These are phyloP conservation scores for Diarsia mendica DNA, from an alignment of 2,888 invertebrate genomes.

Conservation along the genomic window DNA sequence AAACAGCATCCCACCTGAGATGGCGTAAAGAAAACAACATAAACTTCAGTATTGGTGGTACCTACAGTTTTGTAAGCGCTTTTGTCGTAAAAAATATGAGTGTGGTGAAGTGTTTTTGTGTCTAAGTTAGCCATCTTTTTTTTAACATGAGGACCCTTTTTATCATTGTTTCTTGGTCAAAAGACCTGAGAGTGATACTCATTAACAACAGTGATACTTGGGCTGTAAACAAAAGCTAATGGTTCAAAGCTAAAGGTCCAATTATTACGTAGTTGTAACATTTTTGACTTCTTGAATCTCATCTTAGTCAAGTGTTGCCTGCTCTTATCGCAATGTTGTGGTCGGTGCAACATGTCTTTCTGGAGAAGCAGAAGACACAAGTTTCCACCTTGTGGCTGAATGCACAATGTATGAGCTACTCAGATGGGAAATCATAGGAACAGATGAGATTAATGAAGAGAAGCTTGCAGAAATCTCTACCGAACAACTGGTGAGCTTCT, in stretches of 20 bases:
- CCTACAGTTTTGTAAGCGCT: conserved; percentile 12
- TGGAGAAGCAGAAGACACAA: no score
- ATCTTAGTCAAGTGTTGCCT: not conserved
- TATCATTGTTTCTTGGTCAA: not conserved
- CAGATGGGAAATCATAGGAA: no score
- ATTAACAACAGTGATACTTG: not conserved
- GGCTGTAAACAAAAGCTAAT: not conserved
- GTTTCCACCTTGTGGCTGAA: no score
- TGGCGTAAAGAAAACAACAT: conserved; percentile 39
- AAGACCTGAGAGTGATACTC: not conserved
- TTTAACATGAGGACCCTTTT: not conserved
- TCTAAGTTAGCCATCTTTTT: not conserved
- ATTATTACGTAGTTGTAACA: not conserved
- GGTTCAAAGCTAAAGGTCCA: not conserved
- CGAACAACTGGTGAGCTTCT: no score
- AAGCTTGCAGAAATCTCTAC: no score
- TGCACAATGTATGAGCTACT: no score
- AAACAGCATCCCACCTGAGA: conserved; percentile 42
- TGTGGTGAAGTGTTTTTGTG: conserved; percentile 23
- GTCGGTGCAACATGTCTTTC: no score
- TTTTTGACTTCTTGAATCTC: not conserved
- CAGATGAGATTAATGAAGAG: no score
- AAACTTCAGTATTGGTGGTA: conserved; percentile 33
- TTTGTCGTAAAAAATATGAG: conserved; percentile 35
- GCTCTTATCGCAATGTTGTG: no score